Evolutionary conservation across 2,797 vertebrate species (phyloP).

Genomic region (Epinephelus awoara): DNA sequence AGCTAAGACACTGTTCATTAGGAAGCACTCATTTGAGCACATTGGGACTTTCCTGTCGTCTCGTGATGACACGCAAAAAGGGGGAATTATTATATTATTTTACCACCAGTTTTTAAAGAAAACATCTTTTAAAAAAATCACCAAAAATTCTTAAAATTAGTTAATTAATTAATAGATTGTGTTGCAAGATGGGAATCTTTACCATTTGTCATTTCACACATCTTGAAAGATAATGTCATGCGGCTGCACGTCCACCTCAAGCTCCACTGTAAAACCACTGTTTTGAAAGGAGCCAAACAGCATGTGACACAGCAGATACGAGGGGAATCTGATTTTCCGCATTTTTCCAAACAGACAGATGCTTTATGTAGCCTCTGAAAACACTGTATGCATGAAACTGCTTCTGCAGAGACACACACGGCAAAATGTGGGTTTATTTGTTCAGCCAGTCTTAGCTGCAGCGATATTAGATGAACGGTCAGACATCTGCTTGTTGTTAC

Average conservation of each 20-base stretch:
- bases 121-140: no score
- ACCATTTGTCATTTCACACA: neutral
- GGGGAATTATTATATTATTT: no score
- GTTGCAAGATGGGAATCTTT: neutral
- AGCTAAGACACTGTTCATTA: no score
- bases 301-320: slow-evolving; percentile 15
- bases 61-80: no score
- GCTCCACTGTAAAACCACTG: neutral
- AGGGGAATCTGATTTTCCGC: slow-evolving; percentile 8
- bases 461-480: neutral
- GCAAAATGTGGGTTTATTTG: slow-evolving; percentile 15
- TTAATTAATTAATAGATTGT: no score
- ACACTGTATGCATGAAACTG: neutral
- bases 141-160: no score
- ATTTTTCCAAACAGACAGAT: slow-evolving; percentile 14
- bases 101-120: no score
- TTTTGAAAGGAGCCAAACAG: neutral
- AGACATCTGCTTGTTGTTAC: slow-evolving; percentile 5
- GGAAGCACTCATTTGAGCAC: no score
- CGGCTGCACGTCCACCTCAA: neutral
- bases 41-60: no score
- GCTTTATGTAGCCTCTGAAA: neutral
- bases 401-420: neutral
- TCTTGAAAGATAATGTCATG: neutral
- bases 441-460: neutral